A percentile compares a stretch with the other conserved stretches of the same genome.
Evolutionary conservation across 2,888 invertebrate species (phyloP).

Genomic region (Nymphalis urticae): DNA sequence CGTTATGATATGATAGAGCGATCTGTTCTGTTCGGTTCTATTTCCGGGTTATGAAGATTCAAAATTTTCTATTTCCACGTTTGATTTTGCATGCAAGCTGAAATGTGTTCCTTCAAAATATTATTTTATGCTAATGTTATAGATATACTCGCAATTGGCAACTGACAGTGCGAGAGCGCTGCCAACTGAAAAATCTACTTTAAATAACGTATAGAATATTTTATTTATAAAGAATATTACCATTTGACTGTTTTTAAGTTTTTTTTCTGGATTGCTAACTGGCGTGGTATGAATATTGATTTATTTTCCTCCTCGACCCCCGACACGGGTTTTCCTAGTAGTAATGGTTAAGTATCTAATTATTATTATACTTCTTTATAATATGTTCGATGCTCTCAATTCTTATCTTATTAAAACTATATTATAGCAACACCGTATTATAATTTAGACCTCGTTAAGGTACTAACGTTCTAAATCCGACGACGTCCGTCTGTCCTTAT

Average conservation of each 20-base stretch:
- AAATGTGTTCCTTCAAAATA: constrained; percentile 7
- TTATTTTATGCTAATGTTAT: constrained; percentile 10
- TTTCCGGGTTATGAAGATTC: constrained; percentile 4
- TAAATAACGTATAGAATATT: background rate
- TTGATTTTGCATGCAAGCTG: constrained; percentile 6
- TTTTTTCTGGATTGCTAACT: too few species aligned
- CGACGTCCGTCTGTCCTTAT: constrained; percentile 62
- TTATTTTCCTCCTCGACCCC: too few species aligned
- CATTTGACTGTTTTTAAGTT: background rate
- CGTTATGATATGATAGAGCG: background rate
- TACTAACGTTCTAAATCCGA: constrained; percentile 51
- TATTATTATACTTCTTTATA: too few species aligned
- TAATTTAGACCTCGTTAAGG: constrained; percentile 16
- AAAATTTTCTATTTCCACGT: constrained; percentile 9
- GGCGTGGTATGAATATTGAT: too few species aligned
- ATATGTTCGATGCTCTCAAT: too few species aligned
- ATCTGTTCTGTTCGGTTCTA: background rate
- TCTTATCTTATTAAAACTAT: constrained; percentile 12
- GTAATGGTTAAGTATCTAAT: too few species aligned
- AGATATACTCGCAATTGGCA: constrained; percentile 7
- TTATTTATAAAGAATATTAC: background rate
- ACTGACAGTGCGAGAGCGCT: background rate
- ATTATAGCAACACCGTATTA: constrained; percentile 9
- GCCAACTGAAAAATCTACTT: constrained; percentile 2
- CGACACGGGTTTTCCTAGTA: too few species aligned